Evolutionary conservation across 1,140 invertebrate genomes (phyloP).

Genomic region (Cyclargus thomasi): DNA sequence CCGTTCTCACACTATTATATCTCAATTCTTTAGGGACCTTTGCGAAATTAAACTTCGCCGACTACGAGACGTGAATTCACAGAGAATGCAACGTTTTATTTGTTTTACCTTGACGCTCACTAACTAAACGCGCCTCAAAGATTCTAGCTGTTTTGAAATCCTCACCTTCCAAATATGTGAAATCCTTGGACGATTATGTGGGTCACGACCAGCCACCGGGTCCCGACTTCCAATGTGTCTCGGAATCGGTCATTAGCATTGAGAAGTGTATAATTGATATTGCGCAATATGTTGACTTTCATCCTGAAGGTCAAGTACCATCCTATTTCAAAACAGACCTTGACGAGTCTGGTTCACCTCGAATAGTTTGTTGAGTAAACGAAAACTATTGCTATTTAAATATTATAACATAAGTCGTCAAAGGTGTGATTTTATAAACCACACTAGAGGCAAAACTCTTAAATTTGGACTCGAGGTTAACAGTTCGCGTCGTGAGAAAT

Average conservation of each 20-base stretch:
- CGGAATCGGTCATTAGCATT: slow-evolving; percentile 66
- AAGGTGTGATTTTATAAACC: background rate
- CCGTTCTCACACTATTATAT: slow-evolving; percentile 31
- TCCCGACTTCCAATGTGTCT: slow-evolving; percentile 52
- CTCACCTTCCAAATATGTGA: slow-evolving; percentile 71
- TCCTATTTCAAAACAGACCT: slow-evolving; percentile 74
- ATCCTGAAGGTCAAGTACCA: slow-evolving; percentile 74
- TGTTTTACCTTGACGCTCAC: slow-evolving; percentile 41
- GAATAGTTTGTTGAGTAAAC: slow-evolving; percentile 44
- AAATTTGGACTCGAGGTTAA: slow-evolving; percentile 53
- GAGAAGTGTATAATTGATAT: slow-evolving; percentile 52
- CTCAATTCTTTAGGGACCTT: slow-evolving; percentile 7
- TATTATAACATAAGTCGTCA: slow-evolving; percentile 16
- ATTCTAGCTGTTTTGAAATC: slow-evolving; percentile 70
- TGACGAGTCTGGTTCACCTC: slow-evolving; percentile 68
- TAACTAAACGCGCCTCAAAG: slow-evolving; percentile 65
- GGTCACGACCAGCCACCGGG: slow-evolving; percentile 73
- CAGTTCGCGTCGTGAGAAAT: slow-evolving; percentile 66
- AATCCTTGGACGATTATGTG: slow-evolving; percentile 72
- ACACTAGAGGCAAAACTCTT: background rate
- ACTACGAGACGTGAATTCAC: slow-evolving; percentile 18
- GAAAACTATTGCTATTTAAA: slow-evolving; percentile 29
- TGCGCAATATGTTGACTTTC: slow-evolving; percentile 74
- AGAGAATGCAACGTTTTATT: slow-evolving; percentile 20
- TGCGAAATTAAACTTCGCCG: background rate